These are phyloP conservation scores for Diorhabda elongata DNA, from an alignment of 1,140 invertebrate genomes.

Conservation along the genomic window DNA sequence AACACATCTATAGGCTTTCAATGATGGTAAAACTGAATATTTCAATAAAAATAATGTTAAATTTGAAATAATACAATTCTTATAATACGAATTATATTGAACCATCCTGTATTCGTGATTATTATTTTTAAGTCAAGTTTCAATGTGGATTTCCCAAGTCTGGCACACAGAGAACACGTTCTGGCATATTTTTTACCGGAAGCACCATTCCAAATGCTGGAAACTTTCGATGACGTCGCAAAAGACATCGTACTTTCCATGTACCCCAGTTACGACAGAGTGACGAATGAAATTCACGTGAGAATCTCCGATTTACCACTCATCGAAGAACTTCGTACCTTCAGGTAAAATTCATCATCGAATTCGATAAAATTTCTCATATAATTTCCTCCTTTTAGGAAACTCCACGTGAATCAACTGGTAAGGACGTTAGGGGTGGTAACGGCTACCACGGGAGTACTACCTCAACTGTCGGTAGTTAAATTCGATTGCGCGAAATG, in stretches of 20 bases:
- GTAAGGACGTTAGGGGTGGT: conserved; percentile 95
- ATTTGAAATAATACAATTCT: no score
- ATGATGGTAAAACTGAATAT: no score
- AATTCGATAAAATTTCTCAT: background rate
- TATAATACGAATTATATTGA: no score
- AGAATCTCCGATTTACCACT: conserved; percentile 92
- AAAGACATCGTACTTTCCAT: conserved; percentile 92
- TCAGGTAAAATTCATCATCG: conserved; percentile 56
- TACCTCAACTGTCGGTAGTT: conserved; percentile 92
- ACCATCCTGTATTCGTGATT: background rate
- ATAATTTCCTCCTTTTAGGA: conserved; percentile 57
- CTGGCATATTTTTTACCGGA: conserved; percentile 96
- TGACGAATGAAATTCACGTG: conserved; percentile 89
- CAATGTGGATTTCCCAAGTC: conserved; percentile 86
- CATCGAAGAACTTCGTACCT: conserved; percentile 92
- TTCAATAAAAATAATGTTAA: no score
- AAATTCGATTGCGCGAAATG: conserved; percentile 98
- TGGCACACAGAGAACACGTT: conserved; percentile 87
- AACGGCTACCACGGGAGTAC: conserved; percentile 89
- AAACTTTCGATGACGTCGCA: conserved; percentile 93
- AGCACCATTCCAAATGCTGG: conserved; percentile 92
- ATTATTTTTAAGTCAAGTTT: conserved; percentile 68
- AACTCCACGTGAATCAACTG: conserved; percentile 93
- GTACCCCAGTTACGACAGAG: conserved; percentile 94
- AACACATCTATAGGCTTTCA: no score